Conservation (phyloP, 1,140 invertebrate genomes). For the Apolygus lucorum region DNA sequence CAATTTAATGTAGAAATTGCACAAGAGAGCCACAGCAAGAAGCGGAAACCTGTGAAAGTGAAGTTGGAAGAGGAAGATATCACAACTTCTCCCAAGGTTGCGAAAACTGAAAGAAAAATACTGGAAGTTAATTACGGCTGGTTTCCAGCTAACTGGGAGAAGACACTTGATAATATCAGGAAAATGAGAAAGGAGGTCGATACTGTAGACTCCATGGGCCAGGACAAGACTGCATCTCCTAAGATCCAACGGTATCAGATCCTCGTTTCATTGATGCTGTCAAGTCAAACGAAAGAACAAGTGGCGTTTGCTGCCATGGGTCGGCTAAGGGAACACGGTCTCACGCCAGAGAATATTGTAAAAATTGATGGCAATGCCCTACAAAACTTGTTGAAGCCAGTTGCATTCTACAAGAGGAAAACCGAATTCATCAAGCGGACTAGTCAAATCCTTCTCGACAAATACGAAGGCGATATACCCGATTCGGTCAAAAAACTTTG, state of each 20-base stretch:
- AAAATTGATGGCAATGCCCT: slow-evolving; percentile 61
- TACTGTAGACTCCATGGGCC: slow-evolving; percentile 79
- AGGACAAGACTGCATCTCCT: slow-evolving; percentile 54
- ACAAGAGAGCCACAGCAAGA: too few relatives aligned
- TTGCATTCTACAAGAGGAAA: slow-evolving; percentile 94
- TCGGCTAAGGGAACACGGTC: slow-evolving; percentile 61
- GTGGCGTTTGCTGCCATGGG: slow-evolving; percentile 85
- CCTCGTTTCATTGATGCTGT: slow-evolving; percentile 89
- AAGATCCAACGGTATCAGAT: slow-evolving; percentile 72
- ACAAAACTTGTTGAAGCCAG: slow-evolving; percentile 81
- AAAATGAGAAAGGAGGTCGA: slow-evolving; percentile 67
- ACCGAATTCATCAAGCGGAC: slow-evolving; percentile 84
- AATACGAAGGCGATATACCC: slow-evolving; percentile 85
- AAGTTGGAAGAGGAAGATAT: too few relatives aligned
- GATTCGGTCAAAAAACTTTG: slow-evolving; percentile 69
- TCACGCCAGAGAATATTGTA: slow-evolving; percentile 67
- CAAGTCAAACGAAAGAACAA: slow-evolving; percentile 95
- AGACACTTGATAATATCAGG: slow-evolving; percentile 68
- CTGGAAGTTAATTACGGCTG: too few relatives aligned
- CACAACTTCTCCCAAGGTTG: too few relatives aligned
- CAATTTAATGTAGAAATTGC: too few relatives aligned
- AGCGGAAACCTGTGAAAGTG: too few relatives aligned
- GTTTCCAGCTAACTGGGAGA: slow-evolving; percentile 65
- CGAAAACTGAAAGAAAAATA: too few relatives aligned
- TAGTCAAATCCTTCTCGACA: slow-evolving; percentile 64